Conservation (phyloP, 2,113 vertebrate species). For the Chroicocephalus ridibundus region DNA sequence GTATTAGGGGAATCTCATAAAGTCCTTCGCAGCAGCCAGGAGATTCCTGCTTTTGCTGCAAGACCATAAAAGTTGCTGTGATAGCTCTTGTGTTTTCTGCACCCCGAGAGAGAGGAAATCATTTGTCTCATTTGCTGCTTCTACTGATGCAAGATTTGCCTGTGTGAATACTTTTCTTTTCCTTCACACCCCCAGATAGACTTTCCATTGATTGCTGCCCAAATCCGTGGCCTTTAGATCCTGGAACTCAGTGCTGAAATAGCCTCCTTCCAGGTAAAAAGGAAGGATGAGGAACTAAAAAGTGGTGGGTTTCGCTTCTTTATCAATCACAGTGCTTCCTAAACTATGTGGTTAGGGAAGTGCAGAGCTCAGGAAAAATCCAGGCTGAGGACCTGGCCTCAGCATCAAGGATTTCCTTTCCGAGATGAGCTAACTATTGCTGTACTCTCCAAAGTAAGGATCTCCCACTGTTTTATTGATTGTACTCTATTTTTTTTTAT, state of each 20-base stretch:
- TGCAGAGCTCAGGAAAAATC: slow-evolving; percentile 21
- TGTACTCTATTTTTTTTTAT: not conserved
- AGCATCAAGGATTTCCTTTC: slow-evolving; percentile 22
- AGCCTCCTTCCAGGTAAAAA: not conserved
- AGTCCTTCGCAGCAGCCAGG: not conserved
- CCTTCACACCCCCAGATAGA: not conserved
- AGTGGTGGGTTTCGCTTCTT: not conserved
- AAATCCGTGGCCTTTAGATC: not conserved
- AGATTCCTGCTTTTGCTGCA: slow-evolving; percentile 14
- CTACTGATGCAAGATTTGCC: not conserved
- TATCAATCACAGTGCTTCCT: not conserved
- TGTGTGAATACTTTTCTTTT: not conserved
- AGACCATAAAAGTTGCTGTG: not conserved
- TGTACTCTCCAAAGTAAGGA: not conserved
- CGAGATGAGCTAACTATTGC: not conserved
- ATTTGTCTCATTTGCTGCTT: not conserved
- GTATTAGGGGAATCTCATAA: not conserved
- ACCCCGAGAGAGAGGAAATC: not conserved
- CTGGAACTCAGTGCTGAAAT: not conserved
- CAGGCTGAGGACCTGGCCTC: not conserved
- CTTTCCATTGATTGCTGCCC: not conserved
- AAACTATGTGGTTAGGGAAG: not conserved
- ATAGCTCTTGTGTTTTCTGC: not conserved
- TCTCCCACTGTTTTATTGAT: slow-evolving; percentile 44
- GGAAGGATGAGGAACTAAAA: not conserved